Base-by-base conservation (phyloP, 2,888 invertebrate species). In the Brachypterus glaber region DNA sequence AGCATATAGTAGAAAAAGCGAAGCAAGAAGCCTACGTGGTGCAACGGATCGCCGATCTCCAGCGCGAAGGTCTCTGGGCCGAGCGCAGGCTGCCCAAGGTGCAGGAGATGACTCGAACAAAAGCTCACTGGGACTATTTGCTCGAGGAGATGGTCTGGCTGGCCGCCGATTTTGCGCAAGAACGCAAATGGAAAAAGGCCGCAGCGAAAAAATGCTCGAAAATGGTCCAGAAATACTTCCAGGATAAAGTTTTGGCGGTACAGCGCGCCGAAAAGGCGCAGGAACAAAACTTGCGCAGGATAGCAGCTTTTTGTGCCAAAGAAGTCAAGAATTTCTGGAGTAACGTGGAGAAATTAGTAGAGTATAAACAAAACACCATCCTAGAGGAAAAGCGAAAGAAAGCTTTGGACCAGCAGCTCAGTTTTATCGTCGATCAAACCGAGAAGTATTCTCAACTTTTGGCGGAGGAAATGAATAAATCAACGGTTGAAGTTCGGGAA, bases 81-180 rank as follows among this genome's bases (percentile, higher is more conserved):
- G 88, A 90, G 64, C 80, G 83, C 54, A 75, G 93, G 39, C 72
- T 95, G 62, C 93, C 93, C 36, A 92, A 92, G 69, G 79, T 91
- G 47, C 82, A 88, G 60, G 92, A 92, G 68, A 90, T 92, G 51
- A 77, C 82, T 43, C 74, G 96, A 46, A 73, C 79, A 35, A 97
- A 96, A 70, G 84, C 90, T 17, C 97, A 98, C 66, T 97, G 97
- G 96, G 98, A 98, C 67, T 97, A 93, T 67, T 70, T 98, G 46
- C 70, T 99, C 27, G 97, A 98, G 67, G 98, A 98, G 70, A 95
- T 96, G 92, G 85, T 86, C 25, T 98, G 98, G 98, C 72, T 99
- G 49, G 90, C 95, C 24, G 87, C 91, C 25, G 97, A 98, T 69
- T 98, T 98, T 68, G 88, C 88, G 17, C 90, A 93, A 64, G 98